Percentiles rank a stretch among this genome's conserved stretches.
Evolutionary conservation across 2,113 vertebrate genomes (phyloP).

Genomic region (Mixornis gularis): DNA sequence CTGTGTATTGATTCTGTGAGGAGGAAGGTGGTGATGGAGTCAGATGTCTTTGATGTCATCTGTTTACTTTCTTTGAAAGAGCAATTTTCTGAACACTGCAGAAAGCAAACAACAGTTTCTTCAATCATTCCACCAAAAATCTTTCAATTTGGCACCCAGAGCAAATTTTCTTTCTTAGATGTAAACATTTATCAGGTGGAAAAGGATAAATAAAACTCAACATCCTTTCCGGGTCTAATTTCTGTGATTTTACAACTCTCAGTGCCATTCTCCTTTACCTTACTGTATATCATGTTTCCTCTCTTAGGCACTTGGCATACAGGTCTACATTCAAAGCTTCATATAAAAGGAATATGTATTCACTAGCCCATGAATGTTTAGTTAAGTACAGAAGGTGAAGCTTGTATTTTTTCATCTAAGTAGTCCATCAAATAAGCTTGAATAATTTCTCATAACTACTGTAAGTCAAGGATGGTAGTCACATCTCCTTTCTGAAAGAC

Average conservation of each 20-base stretch:
- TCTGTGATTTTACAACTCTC: background rate
- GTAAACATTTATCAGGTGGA: constrained; percentile 8
- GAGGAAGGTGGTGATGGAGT: constrained; percentile 23
- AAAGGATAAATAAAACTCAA: background rate
- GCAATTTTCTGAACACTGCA: background rate
- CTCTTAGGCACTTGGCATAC: background rate
- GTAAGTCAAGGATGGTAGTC: background rate
- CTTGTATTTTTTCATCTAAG: background rate
- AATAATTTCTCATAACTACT: background rate
- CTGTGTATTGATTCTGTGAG: constrained; percentile 9
- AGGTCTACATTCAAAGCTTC: background rate
- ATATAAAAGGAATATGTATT: background rate
- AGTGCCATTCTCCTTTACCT: background rate
- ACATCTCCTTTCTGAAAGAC: background rate
- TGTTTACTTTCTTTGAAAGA: constrained; percentile 11
- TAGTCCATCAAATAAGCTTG: background rate
- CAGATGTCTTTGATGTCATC: constrained; percentile 18
- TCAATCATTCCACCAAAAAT: constrained; percentile 9
- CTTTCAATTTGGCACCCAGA: background rate
- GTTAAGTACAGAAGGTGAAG: background rate
- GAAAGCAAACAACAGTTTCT: constrained; percentile 12
- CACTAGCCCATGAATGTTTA: background rate
- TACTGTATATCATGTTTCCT: background rate
- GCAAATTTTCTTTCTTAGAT: constrained; percentile 8
- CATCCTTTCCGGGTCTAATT: background rate